Evolutionary conservation across 2,113 vertebrate species (phyloP), one percentile per base, ranked within the genome.

Genomic region (Pollimyrus isidori): DNA sequence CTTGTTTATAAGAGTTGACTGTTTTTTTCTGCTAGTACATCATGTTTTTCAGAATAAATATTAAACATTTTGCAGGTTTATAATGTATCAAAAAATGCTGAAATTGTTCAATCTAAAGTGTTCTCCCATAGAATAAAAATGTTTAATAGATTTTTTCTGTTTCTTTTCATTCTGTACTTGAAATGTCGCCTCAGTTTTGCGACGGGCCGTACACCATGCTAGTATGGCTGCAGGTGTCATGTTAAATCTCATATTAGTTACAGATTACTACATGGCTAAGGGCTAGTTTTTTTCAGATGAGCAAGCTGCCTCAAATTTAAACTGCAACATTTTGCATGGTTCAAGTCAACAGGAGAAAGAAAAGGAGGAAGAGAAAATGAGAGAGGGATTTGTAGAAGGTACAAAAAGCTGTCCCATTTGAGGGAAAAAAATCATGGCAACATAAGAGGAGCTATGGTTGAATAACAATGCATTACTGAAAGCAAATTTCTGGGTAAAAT

Each of bases 1-100:
- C 87, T 90, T 52, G 87, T 89, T 80, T 65, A 87, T 84, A 46
- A 83, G 7, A 84, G 82, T 62, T n/a, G 42, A 42, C 21, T 23
- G 82, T 84, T 84, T 84, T 84, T 84, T 84, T 46, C 82, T 84
- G 35, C 1, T 84, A 84, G 42, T 84, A 84, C 82, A 84, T 84
- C 52, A 56, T 48, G 45, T 84, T 84, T 49, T 84, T 84, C 82
- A 21, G 45, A 84, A 84, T 84, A 84, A 84, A 84, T 84, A 49
- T 23, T 84, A 6, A 19, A 23, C 48, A 84, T 48, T 42, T 84
- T 84, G 19, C 42, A 23, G 2, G 82, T 84, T n/a, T 84, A 19
- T 42, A 7, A 42, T n/a, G 6, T 62, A 9, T n/a, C 82, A 46
- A 7, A 42, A 45, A 84, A 84, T 46, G 42, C 45, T 48, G 21